Evolutionary conservation across 2,797 vertebrate genomes (phyloP), one percentile per base, ranked within the genome.

Genomic region (Lerista edwardsae): DNA sequence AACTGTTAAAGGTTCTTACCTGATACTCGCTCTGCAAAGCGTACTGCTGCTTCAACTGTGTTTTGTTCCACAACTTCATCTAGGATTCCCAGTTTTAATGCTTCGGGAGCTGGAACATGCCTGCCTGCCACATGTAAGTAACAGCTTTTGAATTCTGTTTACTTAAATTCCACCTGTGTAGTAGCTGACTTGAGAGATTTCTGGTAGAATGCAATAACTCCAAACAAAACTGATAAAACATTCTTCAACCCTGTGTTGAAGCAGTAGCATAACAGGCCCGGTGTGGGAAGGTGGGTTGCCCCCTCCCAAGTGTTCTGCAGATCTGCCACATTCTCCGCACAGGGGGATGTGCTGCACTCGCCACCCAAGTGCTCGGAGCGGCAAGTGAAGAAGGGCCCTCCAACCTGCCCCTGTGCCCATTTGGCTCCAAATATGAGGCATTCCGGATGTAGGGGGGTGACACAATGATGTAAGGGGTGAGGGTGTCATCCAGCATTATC

Each of bases 1-100:
- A 59, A 81, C 11, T 47, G 25, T 36, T 36, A 75, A 76, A 19
- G 17, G 62, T 89, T 84, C 97, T 97, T 93, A 99, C 98, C 98
- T 93, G 94, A 92, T 93, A 98, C 91, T 90, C 86, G 96, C 90
- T 93, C 93, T 76, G 97, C 97, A 86, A 98, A 96, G 90, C 82
- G 94, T 87, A 98, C 92, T 68, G 98, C 97, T 86, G 93, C 93
- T 75, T 98, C 97, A 75, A 96, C 76, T 2, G 94, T 91, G 86
- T 96, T 95, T 79, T 94, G 93, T 85, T 97, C 95, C 19, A 97
- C 97, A 64, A 98, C 88, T 91, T 96, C 94, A 95, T 99, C 98
- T 81, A 99, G 92, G 61, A 99, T 93, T 76, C 98, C 98, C 61
- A 99, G 96, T 82, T 96, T 96, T 89, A 98, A 94, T 0, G 98